phyloP scores from a whole-genome alignment of 2,113 vertebrate genomes.

The Eonycteris spelaea region DNA sequence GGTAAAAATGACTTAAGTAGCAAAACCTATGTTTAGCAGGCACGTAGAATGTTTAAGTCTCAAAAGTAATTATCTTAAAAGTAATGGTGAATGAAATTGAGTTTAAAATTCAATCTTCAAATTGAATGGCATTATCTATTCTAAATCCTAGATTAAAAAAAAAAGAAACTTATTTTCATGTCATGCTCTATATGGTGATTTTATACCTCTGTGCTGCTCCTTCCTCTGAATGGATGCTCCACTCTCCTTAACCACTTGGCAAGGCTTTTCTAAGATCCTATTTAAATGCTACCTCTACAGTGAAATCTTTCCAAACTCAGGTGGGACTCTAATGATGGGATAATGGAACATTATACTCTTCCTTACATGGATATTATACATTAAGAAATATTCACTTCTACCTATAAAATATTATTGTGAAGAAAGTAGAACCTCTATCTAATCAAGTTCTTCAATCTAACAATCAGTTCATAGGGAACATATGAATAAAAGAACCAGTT shows the following conservation, averaged over 20 bases:
- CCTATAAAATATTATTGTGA: background rate
- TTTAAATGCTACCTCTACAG: background rate
- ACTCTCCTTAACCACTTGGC: background rate
- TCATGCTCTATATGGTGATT: background rate
- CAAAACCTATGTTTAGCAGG: slow-evolving; percentile 32
- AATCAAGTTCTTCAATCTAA: background rate
- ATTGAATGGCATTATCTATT: slow-evolving; percentile 13
- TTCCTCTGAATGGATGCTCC: background rate
- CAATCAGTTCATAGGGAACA: background rate
- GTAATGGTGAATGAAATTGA: slow-evolving; percentile 62
- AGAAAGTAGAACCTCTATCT: background rate
- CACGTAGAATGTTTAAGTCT: slow-evolving; percentile 7
- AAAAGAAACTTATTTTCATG: slow-evolving; percentile 21
- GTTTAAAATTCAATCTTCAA: slow-evolving; percentile 52
- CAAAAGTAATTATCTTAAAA: slow-evolving; percentile 63
- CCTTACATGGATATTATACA: background rate
- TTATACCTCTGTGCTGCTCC: background rate
- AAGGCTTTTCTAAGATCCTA: background rate
- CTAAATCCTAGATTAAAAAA: slow-evolving; percentile 23
- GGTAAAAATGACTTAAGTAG: slow-evolving; percentile 11
- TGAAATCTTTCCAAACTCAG: background rate
- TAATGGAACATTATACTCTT: background rate
- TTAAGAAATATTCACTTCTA: background rate
- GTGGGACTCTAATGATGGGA: background rate
- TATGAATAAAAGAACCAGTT: background rate